A percentile compares a stretch with the other conserved stretches of the same genome.
phyloP scores from a whole-genome alignment of 2,888 invertebrate species.

The Criorhina ranunculi region DNA sequence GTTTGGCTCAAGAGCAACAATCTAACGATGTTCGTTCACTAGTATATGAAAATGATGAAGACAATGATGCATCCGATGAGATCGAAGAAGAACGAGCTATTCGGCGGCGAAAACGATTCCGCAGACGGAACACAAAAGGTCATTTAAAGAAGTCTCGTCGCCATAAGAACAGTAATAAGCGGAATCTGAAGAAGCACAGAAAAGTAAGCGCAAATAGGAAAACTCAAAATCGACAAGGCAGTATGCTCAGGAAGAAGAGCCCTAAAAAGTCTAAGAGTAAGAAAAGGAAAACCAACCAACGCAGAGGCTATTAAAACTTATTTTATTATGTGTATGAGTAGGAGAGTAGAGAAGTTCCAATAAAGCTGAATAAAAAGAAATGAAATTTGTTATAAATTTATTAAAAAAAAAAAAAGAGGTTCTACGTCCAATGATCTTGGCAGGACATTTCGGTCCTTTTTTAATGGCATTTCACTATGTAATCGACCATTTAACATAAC shows the following conservation, averaged over 20 bases:
- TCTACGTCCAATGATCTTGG: no score
- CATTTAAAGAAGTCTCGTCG: slow-evolving; percentile 58
- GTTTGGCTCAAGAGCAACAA: slow-evolving; percentile 10
- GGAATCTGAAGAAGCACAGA: slow-evolving; percentile 32
- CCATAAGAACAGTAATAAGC: slow-evolving; percentile 65
- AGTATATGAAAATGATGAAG: slow-evolving; percentile 4
- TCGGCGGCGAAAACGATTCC: slow-evolving; percentile 77
- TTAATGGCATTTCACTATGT: no score
- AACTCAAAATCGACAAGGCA: not conserved
- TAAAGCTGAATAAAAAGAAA: not conserved
- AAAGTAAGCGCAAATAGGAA: slow-evolving; percentile 10
- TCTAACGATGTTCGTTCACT: not conserved
- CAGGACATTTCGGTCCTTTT: no score
- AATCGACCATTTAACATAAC: no score
- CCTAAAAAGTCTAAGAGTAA: slow-evolving; percentile 7
- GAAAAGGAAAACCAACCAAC: slow-evolving; percentile 24
- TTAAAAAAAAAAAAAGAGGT: no score
- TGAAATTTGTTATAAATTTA: not conserved
- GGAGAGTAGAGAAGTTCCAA: not conserved
- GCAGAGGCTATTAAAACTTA: not conserved
- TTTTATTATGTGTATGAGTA: no score
- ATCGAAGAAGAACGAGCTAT: slow-evolving; percentile 77
- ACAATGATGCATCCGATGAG: slow-evolving; percentile 40
- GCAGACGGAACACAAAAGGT: slow-evolving; percentile 71
- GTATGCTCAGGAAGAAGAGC: not conserved